Evolutionary conservation across 2,113 vertebrate genomes (phyloP).

Genomic region (Antennarius striatus): DNA sequence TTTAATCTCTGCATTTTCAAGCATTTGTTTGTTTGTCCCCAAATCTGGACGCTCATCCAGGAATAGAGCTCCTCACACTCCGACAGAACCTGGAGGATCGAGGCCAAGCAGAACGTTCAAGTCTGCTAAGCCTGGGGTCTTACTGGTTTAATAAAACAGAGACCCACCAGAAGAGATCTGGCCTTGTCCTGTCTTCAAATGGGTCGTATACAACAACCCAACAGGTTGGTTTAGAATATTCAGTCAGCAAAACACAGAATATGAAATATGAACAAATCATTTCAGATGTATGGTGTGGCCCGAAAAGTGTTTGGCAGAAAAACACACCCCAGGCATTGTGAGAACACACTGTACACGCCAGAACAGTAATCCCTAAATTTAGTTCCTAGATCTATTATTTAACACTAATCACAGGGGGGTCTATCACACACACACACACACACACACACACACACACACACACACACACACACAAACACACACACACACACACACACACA

Average conservation of each 20-base stretch:
- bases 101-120: slow-evolving; percentile 44
- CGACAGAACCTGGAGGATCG: slow-evolving; percentile 36
- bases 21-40: slow-evolving; percentile 13
- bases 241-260: slow-evolving; percentile 1
- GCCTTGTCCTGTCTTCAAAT: slow-evolving; percentile 21
- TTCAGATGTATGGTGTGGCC: slow-evolving; percentile 8
- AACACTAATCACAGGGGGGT: background rate
- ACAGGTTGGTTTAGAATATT: slow-evolving; percentile 7
- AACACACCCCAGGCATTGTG: slow-evolving; percentile 18
- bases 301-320: slow-evolving; percentile 14
- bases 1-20: slow-evolving; percentile 33
- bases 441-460: no score
- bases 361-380: background rate
- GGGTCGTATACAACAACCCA: background rate
- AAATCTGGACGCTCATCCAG: slow-evolving; percentile 43
- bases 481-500: no score
- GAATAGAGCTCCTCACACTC: slow-evolving; percentile 30
- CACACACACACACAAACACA: no score
- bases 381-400: slow-evolving; percentile 5
- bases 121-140: slow-evolving; percentile 46
- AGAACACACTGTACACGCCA: slow-evolving; percentile 13
- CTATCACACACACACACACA: no score
- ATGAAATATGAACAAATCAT: slow-evolving; percentile 13
- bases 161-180: slow-evolving; percentile 25
- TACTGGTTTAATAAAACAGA: slow-evolving; percentile 46